A percentile compares a stretch with the other conserved stretches of the same genome.
Evolutionary conservation across 2,888 invertebrate species (phyloP).

Genomic region (Drosophila peninsularis): DNA sequence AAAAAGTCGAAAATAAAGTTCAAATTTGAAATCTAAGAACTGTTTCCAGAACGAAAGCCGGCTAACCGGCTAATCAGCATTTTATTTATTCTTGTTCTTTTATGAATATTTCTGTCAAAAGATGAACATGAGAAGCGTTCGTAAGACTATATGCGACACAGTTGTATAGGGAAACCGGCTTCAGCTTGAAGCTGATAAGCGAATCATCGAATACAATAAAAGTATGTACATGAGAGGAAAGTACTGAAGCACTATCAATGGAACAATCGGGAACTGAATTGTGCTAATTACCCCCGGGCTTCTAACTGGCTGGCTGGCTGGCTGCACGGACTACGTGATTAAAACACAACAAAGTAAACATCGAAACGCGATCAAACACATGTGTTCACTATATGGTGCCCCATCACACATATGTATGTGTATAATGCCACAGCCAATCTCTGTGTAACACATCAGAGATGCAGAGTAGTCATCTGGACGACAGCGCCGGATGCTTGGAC

Average conservation of each 20-base stretch:
- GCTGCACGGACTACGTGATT: slow-evolving; percentile 59
- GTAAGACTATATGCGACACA: slow-evolving; percentile 15
- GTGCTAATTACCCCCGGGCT: slow-evolving; percentile 52
- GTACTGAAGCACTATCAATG: slow-evolving; percentile 51
- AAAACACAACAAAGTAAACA: slow-evolving; percentile 47
- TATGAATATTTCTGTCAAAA: slow-evolving; percentile 18
- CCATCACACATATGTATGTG: slow-evolving; percentile 20
- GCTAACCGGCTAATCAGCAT: slow-evolving; percentile 67
- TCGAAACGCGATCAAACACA: slow-evolving; percentile 31
- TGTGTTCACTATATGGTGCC: slow-evolving; percentile 59
- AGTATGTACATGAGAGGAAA: slow-evolving; percentile 44
- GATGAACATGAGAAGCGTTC: slow-evolving; percentile 18
- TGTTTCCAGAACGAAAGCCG: slow-evolving; percentile 44
- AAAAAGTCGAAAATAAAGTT: slow-evolving; percentile 8
- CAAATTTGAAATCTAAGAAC: slow-evolving; percentile 36
- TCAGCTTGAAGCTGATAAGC: slow-evolving; percentile 51
- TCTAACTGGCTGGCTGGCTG: slow-evolving; percentile 29
- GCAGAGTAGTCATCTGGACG: slow-evolving; percentile 46
- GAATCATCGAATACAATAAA: slow-evolving; percentile 16
- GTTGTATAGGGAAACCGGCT: slow-evolving; percentile 35
- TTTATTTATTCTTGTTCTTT: slow-evolving; percentile 5
- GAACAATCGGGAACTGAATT: slow-evolving; percentile 39
- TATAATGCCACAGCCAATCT: slow-evolving; percentile 48
- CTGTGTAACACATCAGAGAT: slow-evolving; percentile 51
- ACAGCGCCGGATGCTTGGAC: slow-evolving; percentile 66